phyloP scores from a whole-genome alignment of 1,140 invertebrate species.

The Conopomorpha cramerella region DNA sequence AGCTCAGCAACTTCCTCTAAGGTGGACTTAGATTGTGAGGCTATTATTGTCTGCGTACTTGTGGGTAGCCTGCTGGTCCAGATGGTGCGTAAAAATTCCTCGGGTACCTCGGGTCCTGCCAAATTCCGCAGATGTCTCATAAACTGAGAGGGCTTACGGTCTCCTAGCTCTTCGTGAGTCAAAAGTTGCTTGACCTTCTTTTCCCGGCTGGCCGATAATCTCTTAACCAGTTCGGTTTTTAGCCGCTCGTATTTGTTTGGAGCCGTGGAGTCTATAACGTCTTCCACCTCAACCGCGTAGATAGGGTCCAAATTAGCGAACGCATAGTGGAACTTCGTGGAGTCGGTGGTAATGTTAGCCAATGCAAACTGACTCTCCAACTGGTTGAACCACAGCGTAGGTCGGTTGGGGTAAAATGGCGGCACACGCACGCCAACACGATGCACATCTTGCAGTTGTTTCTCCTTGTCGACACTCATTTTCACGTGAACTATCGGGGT shows the following conservation, averaged over 20 bases:
- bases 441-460: too few relatives aligned
- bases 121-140: slow-evolving; percentile 9
- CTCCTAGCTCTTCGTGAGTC: slow-evolving; percentile 15
- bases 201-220: not conserved
- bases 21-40: not conserved
- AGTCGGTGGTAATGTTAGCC: slow-evolving; percentile 11
- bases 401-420: slow-evolving; percentile 8
- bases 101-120: slow-evolving; percentile 1
- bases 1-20: slow-evolving; percentile 1
- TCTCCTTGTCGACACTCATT: too few relatives aligned
- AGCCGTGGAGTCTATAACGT: not conserved
- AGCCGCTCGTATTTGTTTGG: slow-evolving; percentile 1
- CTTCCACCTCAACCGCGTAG: not conserved
- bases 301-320: not conserved
- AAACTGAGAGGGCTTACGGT: slow-evolving; percentile 15
- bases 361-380: slow-evolving; percentile 12
- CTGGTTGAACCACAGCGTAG: slow-evolving; percentile 10
- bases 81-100: slow-evolving; percentile 1
- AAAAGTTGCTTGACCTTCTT: slow-evolving; percentile 11
- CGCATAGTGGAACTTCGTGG: slow-evolving; percentile 9
- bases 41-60: not conserved
- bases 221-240: slow-evolving; percentile 1
- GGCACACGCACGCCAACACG: slow-evolving; percentile 5
- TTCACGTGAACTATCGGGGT: too few relatives aligned
- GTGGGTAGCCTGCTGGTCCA: slow-evolving; percentile 4